A percentile compares a stretch with the other conserved stretches of the same genome.
phyloP scores from a whole-genome alignment of 1,140 invertebrate species.

The Leptinotarsa texana region DNA sequence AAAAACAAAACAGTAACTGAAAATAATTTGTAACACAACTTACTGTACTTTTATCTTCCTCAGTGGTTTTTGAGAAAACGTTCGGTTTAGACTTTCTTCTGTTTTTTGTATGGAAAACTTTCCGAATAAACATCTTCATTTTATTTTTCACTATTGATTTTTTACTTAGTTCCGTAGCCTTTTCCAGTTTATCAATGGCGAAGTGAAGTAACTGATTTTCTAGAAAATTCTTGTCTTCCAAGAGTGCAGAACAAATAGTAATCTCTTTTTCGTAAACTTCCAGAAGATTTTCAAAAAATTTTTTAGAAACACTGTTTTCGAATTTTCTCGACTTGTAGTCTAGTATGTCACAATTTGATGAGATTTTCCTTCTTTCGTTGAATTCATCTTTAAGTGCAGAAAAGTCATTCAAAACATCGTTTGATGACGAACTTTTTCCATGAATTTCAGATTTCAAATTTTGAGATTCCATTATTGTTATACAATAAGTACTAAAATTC shows the following conservation, averaged over 20 bases:
- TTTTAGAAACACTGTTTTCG: constrained; percentile 25
- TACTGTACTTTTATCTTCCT: no score
- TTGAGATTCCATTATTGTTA: background rate
- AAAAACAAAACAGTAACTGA: no score
- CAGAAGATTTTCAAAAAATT: constrained; percentile 44
- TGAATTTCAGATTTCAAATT: background rate
- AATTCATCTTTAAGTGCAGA: no score
- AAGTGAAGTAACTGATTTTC: constrained; percentile 3
- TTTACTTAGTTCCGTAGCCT: background rate
- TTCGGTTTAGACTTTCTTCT: no score
- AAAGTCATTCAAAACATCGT: no score
- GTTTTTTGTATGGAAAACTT: no score
- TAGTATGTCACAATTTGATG: background rate
- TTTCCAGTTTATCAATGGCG: background rate
- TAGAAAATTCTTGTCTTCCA: constrained; percentile 40
- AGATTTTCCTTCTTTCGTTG: background rate
- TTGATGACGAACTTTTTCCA: no score
- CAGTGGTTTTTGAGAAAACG: no score
- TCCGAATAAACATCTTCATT: background rate
- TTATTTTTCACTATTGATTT: constrained; percentile 24
- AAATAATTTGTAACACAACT: no score
- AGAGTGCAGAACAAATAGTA: constrained; percentile 36
- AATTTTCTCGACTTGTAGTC: background rate
- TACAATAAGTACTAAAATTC: constrained; percentile 3
- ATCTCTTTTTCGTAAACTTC: constrained; percentile 44